These are phyloP conservation scores for Tenodera sinensis DNA, from an alignment of 2,888 invertebrate species.

Conservation along the genomic window DNA sequence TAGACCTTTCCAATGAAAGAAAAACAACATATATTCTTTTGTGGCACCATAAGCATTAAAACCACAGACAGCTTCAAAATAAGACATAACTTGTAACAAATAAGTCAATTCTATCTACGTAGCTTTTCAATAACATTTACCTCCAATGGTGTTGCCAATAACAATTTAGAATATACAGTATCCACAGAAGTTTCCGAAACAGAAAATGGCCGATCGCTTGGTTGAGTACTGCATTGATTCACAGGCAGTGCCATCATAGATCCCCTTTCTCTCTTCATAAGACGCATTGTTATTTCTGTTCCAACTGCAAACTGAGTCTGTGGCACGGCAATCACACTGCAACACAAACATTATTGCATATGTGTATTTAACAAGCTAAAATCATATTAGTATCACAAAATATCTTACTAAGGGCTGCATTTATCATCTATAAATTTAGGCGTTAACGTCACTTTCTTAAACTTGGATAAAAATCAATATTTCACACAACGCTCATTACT, in stretches of 20 bases:
- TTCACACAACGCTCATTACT: too few relatives aligned
- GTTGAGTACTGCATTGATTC: constrained; percentile 34
- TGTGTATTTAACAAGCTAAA: too few relatives aligned
- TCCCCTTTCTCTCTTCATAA: constrained; percentile 81
- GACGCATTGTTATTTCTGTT: constrained; percentile 69
- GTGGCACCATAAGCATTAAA: too few relatives aligned
- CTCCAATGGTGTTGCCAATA: constrained; percentile 67
- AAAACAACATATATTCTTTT: too few relatives aligned
- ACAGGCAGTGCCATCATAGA: constrained; percentile 56
- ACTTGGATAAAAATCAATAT: too few relatives aligned
- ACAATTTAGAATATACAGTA: constrained; percentile 69
- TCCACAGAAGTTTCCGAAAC: constrained; percentile 51
- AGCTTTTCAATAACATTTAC: constrained; percentile 44
- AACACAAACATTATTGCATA: constrained; percentile 27
- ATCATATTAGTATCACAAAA: too few relatives aligned
- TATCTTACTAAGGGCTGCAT: too few relatives aligned
- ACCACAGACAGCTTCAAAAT: too few relatives aligned
- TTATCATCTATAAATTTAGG: too few relatives aligned
- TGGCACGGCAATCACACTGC: constrained; percentile 58
- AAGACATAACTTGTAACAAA: not conserved
- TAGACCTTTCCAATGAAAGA: too few relatives aligned
- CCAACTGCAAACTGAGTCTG: constrained; percentile 55
- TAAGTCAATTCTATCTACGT: too few relatives aligned
- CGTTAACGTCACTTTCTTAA: too few relatives aligned
- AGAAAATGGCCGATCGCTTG: constrained; percentile 40